Conservation (phyloP, 2,888 invertebrate species). For the Brenthis hecate region DNA sequence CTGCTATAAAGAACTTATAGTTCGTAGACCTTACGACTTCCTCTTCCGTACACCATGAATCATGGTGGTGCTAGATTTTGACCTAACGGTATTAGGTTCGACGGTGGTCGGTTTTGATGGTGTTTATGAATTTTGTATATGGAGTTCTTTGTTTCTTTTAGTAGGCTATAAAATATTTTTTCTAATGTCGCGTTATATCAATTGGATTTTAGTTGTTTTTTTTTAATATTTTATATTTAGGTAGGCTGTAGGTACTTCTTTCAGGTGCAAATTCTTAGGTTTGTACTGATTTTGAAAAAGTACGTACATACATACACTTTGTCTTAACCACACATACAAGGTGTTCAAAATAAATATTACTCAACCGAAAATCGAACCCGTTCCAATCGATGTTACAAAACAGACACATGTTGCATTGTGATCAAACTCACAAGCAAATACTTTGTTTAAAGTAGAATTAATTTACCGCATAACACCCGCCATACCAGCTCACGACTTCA, state of each 20-base stretch:
- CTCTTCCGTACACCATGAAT: conserved; percentile 30
- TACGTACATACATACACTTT: too few species aligned
- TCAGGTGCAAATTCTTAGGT: too few species aligned
- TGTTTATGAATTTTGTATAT: neutral
- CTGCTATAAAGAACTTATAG: conserved; percentile 25
- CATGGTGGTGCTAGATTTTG: neutral
- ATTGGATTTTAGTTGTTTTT: too few species aligned
- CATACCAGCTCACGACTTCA: neutral
- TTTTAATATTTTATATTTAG: too few species aligned
- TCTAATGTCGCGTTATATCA: too few species aligned
- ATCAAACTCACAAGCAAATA: neutral
- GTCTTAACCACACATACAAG: too few species aligned
- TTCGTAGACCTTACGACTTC: conserved; percentile 32
- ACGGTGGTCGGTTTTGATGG: neutral
- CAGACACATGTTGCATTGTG: too few species aligned
- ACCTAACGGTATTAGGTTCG: conserved; percentile 2
- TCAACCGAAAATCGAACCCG: too few species aligned
- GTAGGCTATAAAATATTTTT: neutral
- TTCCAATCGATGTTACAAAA: too few species aligned
- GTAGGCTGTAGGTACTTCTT: too few species aligned
- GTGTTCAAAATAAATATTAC: too few species aligned
- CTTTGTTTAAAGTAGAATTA: conserved; percentile 9
- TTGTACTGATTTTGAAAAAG: too few species aligned
- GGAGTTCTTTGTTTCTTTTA: neutral
- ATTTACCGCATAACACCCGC: neutral